Evolutionary conservation across 2,888 invertebrate species (phyloP), one percentile per base, ranked within the genome.

Genomic region (Augochlorella aurata): DNA sequence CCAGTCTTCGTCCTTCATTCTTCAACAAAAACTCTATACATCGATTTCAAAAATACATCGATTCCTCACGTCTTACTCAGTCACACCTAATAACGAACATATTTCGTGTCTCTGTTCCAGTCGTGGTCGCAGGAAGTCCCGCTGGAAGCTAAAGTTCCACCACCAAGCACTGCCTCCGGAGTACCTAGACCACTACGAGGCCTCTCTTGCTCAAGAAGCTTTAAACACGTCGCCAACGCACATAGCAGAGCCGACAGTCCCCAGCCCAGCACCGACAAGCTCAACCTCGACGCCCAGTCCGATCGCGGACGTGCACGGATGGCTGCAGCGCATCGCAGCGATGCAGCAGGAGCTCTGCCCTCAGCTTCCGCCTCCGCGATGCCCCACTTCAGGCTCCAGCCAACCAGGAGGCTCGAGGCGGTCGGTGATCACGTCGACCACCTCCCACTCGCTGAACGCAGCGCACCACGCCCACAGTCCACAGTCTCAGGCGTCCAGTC

Each of bases 101-200:
- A 9, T n/a, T 3, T 0, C 7, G 4, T 9, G 21, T 18, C 0
- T 67, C 10, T 81, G 79, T 88, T 88, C 3, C 90, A 93, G 93
- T 72, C 92, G 94, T 29, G 93, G 93, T 5, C 94, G 96, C n/a
- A 94, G 96, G 90, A 95, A 95, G 93, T 96, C 96, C 66, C 94
- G 96, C 88, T 95, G 96, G 95, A 97, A 97, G 92, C 94, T 97
- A 71, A 96, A 97, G 91, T 97, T 97, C 92, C 97, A 97, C 90
- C 97, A 97, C 91, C 97, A 97, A 92, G 97, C 97, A 0, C 92
- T 97, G 76, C 97, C 97, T 0, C 96, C 96, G 21, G 97, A 97
- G 91, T 97, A 97, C 91, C 94, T 97, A 74, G 97, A 96, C 89
- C 97, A 97, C 91, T 97, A 97, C 94, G 97, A 97, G 92, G 96